Base-by-base conservation (phyloP, 2,113 vertebrate species). In the Rhabdornis inornatus region DNA sequence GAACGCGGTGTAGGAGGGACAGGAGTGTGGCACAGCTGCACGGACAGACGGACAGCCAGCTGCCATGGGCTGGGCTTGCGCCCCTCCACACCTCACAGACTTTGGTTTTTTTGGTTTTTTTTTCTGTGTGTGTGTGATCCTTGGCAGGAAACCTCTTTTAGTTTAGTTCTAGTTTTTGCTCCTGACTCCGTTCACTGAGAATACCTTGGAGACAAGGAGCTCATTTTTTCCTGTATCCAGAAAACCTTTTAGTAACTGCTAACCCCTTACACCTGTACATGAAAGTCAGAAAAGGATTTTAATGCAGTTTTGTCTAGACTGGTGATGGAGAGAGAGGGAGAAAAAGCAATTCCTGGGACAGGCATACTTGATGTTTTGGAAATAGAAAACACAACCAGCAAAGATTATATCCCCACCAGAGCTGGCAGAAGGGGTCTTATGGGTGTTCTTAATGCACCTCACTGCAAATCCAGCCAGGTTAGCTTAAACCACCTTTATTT, bases 401-500 rank as follows among this genome's bases (percentile, higher is more conserved):
- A 80, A 72, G 50, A 59, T 87, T 85, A 74, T 90, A 83, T 88
- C 71, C 85, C 79, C 71, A 50, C 4, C 75, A 85, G 88, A 47
- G 42, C 88, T 93, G 82, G 66, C 55, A 65, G 79, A 49, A 94
- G n/a, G 66, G 40, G 57, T 91, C 78, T 64, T 82, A 47, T 0
- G 82, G 70, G 75, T 92, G 66, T 94, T 95, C 75, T 76, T 88
- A 90, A 93, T 72, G 59, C 50, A 66, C 63, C 53, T 77, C 63
- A 6, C 59, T 70, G 50, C 68, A 76, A 76, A 85, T 71, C 69
- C 75, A 83, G 86, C 75, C 86, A 83, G 90, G 83, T 94, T 94
- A 88, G 90, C 89, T 97, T 92, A 95, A 93, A 70, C 83, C 88
- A 89, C 63, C 86, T 95, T 94, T 94, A 86, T 57, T 80, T 86